phyloP scores from a whole-genome alignment of 2,113 vertebrate species.

The Carassius auratus region DNA sequence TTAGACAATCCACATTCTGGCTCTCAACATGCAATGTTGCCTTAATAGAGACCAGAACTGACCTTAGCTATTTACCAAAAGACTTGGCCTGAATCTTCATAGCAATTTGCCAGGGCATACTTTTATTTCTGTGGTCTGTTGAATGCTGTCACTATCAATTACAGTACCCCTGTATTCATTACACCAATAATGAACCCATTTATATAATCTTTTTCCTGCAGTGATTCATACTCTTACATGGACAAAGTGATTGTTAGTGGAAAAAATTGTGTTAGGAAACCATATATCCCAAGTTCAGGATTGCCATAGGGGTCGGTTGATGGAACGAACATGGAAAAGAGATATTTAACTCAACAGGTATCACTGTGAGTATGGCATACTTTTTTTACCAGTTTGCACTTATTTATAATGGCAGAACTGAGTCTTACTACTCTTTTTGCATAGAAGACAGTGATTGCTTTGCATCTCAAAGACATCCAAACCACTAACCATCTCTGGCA shows the following conservation, averaged over 20 bases:
- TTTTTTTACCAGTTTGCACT: constrained; percentile 33
- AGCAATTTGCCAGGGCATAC: constrained; percentile 16
- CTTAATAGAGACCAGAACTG: not conserved
- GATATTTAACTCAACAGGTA: not conserved
- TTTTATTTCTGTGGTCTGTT: constrained; percentile 19
- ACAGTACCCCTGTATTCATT: not conserved
- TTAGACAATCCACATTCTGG: not conserved
- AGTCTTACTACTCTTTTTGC: constrained; percentile 51
- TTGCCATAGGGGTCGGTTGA: constrained; percentile 17
- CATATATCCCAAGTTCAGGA: not conserved
- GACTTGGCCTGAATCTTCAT: not conserved
- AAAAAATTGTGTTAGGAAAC: constrained; percentile 14
- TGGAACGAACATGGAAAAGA: not conserved
- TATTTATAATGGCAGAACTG: constrained; percentile 53
- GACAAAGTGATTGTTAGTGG: constrained; percentile 24
- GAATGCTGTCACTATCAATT: constrained; percentile 32
- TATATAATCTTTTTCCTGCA: constrained; percentile 30
- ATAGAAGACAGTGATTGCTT: constrained; percentile 71
- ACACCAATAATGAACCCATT: constrained; percentile 23
- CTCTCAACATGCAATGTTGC: not conserved
- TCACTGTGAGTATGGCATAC: constrained; percentile 28
- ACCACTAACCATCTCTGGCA: constrained; percentile 75
- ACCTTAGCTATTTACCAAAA: not conserved
- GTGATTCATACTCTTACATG: constrained; percentile 15
- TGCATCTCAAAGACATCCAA: constrained; percentile 71